These are phyloP conservation scores for Harpagoxenus sublaevis DNA, from an alignment of 2,888 invertebrate genomes.

Conservation along the genomic window DNA sequence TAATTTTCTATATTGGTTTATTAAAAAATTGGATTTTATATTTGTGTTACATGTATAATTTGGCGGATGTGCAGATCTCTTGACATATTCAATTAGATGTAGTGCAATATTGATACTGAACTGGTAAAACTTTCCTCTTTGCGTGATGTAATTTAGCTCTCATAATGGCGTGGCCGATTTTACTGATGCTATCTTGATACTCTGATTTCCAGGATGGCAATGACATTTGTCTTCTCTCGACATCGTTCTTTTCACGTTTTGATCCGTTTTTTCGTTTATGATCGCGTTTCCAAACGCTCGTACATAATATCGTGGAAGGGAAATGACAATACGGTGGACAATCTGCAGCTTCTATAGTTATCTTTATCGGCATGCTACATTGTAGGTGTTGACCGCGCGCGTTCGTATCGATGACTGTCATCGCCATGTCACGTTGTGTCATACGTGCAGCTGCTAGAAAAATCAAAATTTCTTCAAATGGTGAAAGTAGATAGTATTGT, in stretches of 20 bases:
- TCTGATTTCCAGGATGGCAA: conserved; percentile 88
- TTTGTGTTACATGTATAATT: background rate
- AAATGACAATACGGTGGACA: conserved; percentile 60
- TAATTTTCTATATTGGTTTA: background rate
- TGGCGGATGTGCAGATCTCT: background rate
- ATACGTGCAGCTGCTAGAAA: conserved; percentile 28
- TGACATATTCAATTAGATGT: background rate
- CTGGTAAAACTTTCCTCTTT: conserved; percentile 49
- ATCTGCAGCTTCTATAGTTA: conserved; percentile 48
- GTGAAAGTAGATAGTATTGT: background rate
- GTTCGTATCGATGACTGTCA: background rate
- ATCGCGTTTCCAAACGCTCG: background rate
- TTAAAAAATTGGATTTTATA: background rate
- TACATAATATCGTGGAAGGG: conserved; percentile 8
- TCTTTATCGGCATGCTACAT: conserved; percentile 13
- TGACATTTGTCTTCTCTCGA: conserved; percentile 32
- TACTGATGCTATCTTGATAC: conserved; percentile 89
- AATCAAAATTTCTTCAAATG: background rate
- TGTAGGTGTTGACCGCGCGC: too few species aligned
- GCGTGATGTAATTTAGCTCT: conserved; percentile 87
- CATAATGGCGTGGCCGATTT: conserved; percentile 89
- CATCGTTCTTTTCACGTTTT: background rate
- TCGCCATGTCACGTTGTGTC: background rate
- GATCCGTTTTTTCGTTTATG: background rate
- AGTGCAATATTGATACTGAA: conserved; percentile 24